phyloP scores from a whole-genome alignment of 2,113 vertebrate species.

The Dasyurus viverrinus region DNA sequence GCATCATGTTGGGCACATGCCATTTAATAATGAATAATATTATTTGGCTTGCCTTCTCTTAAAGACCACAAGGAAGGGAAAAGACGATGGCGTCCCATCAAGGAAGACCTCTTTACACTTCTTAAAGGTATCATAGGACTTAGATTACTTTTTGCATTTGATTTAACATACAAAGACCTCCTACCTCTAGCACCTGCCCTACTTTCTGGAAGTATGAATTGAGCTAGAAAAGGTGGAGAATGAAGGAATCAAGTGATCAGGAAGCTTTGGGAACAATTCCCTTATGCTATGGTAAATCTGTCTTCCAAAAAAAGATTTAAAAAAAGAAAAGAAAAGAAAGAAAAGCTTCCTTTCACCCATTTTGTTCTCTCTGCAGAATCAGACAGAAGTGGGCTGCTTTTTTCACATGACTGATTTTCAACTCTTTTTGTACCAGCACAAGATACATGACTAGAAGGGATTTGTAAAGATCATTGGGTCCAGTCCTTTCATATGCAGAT shows the following conservation, averaged over 20 bases:
- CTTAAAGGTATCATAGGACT: not conserved
- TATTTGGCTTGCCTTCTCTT: not conserved
- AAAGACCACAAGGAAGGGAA: not conserved
- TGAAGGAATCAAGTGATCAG: not conserved
- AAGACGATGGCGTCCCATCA: not conserved
- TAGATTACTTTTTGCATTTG: not conserved
- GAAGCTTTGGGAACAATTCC: not conserved
- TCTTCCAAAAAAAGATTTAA: not conserved
- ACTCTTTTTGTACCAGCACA: not conserved
- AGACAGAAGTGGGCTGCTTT: not conserved
- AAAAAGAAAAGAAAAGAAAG: too few relatives aligned
- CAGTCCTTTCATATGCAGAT: not conserved
- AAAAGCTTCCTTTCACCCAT: not conserved
- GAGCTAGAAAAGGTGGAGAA: not conserved
- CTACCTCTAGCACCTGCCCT: not conserved
- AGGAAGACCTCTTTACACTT: not conserved
- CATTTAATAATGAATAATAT: not conserved
- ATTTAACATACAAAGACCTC: not conserved
- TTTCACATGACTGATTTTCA: not conserved
- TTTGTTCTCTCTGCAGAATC: not conserved
- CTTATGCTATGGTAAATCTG: not conserved
- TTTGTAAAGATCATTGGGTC: not conserved
- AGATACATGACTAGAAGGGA: not conserved
- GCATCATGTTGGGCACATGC: not conserved
- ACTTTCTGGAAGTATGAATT: not conserved